phyloP scores from a whole-genome alignment of 2,113 vertebrate genomes.

The Hucho hucho region DNA sequence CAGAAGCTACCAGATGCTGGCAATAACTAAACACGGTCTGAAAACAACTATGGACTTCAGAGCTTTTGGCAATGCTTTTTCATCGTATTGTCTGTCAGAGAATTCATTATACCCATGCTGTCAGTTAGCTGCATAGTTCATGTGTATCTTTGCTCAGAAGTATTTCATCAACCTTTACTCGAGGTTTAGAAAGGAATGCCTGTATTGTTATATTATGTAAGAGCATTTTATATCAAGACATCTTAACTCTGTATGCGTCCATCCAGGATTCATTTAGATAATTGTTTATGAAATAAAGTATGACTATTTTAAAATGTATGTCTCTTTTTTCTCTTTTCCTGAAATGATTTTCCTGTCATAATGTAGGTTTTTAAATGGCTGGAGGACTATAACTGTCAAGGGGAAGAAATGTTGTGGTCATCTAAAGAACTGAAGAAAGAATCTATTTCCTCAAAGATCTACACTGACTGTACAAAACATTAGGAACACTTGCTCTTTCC shows the following conservation, averaged over 20 bases:
- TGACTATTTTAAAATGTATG: constrained; percentile 59
- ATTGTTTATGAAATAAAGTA: constrained; percentile 76
- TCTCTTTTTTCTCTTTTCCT: not conserved
- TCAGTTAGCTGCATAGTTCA: not conserved
- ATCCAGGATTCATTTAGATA: constrained; percentile 59
- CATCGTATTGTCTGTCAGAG: not conserved
- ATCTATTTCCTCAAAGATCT: too few species aligned
- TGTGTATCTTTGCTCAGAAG: not conserved
- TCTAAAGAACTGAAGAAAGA: too few species aligned
- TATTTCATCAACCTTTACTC: constrained; percentile 22
- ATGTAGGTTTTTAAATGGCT: not conserved
- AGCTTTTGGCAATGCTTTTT: not conserved
- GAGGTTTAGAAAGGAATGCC: constrained; percentile 43
- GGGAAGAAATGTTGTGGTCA: too few species aligned
- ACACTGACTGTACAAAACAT: too few species aligned
- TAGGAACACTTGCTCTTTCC: too few species aligned
- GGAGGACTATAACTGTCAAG: too few species aligned
- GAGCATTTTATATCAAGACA: constrained; percentile 65
- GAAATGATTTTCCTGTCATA: not conserved
- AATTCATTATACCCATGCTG: not conserved
- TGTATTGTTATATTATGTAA: constrained; percentile 52
- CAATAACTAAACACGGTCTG: not conserved
- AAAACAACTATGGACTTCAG: not conserved
- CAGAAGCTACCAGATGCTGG: not conserved
- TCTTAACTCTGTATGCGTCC: constrained; percentile 48